Evolutionary conservation across 2,797 vertebrate genomes (phyloP).

Genomic region (Sebastes hopkinsi): DNA sequence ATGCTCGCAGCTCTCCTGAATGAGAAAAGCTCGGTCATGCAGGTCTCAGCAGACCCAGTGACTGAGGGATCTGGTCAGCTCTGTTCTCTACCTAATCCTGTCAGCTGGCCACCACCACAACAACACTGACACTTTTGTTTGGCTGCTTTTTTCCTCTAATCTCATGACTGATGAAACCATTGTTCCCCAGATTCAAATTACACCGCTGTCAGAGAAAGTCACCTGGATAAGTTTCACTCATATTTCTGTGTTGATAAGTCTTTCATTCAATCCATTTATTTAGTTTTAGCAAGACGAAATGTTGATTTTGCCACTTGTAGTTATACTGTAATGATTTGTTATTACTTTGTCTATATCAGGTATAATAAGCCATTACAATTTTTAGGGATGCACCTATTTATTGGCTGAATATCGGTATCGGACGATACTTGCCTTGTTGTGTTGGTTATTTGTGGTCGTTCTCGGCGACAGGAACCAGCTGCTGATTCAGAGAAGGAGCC

Average conservation of each 20-base stretch:
- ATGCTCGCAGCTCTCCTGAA: neutral
- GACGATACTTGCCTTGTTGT: no score
- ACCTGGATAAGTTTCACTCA: neutral
- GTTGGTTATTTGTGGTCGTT: no score
- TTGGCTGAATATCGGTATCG: no score
- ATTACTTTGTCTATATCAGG: neutral
- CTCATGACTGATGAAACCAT: neutral
- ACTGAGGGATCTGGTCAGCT: constrained; percentile 7
- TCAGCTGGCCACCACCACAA: constrained; percentile 19
- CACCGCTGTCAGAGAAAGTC: neutral
- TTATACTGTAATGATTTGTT: neutral
- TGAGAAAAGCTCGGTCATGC: constrained; percentile 47
- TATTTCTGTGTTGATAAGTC: neutral
- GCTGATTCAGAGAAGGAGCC: no score
- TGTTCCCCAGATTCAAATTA: neutral
- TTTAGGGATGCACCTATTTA: neutral
- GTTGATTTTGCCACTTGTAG: neutral
- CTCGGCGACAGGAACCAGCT: no score
- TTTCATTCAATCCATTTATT: neutral
- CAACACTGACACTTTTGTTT: constrained; percentile 52
- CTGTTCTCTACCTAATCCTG: constrained; percentile 53
- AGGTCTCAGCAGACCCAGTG: neutral
- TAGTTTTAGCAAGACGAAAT: neutral
- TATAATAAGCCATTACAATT: neutral
- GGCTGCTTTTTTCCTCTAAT: constrained; percentile 10